These are phyloP conservation scores for Oncorhynchus nerka DNA, from an alignment of 2,113 vertebrate species.

Conservation along the genomic window DNA sequence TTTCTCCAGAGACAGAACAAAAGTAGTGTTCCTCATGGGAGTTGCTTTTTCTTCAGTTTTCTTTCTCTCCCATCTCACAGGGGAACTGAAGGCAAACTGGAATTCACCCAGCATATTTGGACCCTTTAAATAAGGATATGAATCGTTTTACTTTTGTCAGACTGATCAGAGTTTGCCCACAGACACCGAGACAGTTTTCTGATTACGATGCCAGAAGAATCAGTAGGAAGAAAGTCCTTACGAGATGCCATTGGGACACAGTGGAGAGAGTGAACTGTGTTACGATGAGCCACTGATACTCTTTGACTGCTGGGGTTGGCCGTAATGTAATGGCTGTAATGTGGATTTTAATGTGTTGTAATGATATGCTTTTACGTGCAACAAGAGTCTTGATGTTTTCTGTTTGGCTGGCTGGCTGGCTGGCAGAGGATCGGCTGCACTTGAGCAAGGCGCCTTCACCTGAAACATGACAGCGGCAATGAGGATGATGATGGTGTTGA, in stretches of 20 bases:
- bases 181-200: slow-evolving; percentile 34
- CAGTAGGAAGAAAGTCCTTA: slow-evolving; percentile 57
- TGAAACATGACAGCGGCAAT: slow-evolving; percentile 45
- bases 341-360: slow-evolving; percentile 73
- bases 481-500: slow-evolving; percentile 36
- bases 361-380: slow-evolving; percentile 49
- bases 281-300: slow-evolving; percentile 57
- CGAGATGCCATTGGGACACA: slow-evolving; percentile 45
- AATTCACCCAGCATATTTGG: slow-evolving; percentile 30
- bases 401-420: neutral
- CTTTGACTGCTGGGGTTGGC: slow-evolving; percentile 54
- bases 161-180: slow-evolving; percentile 43
- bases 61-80: neutral
- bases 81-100: slow-evolving; percentile 30
- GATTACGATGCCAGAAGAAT: slow-evolving; percentile 21
- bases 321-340: slow-evolving; percentile 61
- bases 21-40: slow-evolving; percentile 26
- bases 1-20: slow-evolving; percentile 44
- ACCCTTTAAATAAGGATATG: slow-evolving; percentile 28
- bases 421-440: neutral
- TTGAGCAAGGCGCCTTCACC: slow-evolving; percentile 44
- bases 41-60: slow-evolving; percentile 6
- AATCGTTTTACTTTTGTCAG: slow-evolving; percentile 9
- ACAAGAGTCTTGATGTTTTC: slow-evolving; percentile 15
- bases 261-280: slow-evolving; percentile 24